Base-by-base conservation (phyloP, 2,888 invertebrate genomes). In the Lapara coniferarum region DNA sequence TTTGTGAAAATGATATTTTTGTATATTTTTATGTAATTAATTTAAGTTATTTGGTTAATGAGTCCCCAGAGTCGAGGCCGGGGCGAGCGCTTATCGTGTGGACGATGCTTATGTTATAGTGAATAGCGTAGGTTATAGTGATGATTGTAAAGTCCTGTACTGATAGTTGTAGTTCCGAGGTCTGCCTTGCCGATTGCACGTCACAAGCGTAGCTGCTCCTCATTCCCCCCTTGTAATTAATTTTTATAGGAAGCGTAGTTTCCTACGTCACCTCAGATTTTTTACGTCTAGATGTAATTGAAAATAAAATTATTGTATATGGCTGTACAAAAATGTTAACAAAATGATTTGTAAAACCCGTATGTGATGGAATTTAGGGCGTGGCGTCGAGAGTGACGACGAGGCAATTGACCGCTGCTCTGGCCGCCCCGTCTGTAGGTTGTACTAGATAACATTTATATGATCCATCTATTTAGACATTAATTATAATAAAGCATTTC, bases 401-500 rank as follows among this genome's bases (percentile, higher is more conserved):
- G 86, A 78, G 76, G 79, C 78, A 83, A 83, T 83, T 82, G 80
- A 77, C 77, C 89, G 87, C 84, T 83, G 85, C 88, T 83, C 86
- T 85, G 80, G 87, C 83, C 88, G 89, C 82, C 89, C 80, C 87
- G 87, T 79, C 89, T 87, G 89, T 92, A 93, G 92, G 92, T 92
- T 92, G 92, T 92, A 92, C 89, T 93, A 93, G 93, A 92, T 92
- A 90, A 94, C 93, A 90, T 93, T 93, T 93, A 92, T 90, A 94
- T 93, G 94, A 95, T 94, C 94, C 95, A 95, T 95, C 94, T 95
- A 94, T 93, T 94, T 94, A 95, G 95, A 95, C 93, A 95, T 95
- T 94, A 95, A 94, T 95, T 95, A 91, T 93, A 95, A 95, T 95
- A 95, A 95, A 95, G 94, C 94, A 95, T 95, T 95, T 95, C 95